Evolutionary conservation across 2,113 vertebrate genomes (phyloP), one percentile per base, ranked within the genome.

Genomic region (Ia io): DNA sequence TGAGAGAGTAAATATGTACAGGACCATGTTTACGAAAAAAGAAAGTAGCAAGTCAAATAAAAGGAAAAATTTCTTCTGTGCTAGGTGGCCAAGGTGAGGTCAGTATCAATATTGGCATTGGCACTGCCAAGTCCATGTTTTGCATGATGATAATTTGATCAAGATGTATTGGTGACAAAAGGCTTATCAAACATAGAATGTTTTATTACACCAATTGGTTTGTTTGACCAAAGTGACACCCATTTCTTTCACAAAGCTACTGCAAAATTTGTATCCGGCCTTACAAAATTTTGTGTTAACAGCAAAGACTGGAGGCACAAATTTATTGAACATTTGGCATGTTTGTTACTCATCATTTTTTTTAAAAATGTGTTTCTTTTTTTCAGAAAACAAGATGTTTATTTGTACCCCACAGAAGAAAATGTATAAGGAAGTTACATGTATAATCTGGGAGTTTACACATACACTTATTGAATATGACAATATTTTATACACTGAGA

Each of bases 91-190:
- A 97, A 95, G 98, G 98, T 12, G 96, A 98, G 98, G 97, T 95
- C 96, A 98, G 69, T 98, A 96, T 98, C 96, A 98, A 98, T 98
- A 98, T 97, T 98, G 93, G 92, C 71, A 56, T 32, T 96, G 94
- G 67, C 28, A 73, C 83, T 90, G 83, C 84, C 77, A 94, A 70
- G 3, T 85, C 88, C 95, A 87, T 94, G 88, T 96, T 98, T 97
- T 96, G 95, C 87, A 91, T 96, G 96, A 93, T 22, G 83, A 89
- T 96, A 80, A 87, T 95, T 95, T 97, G 95, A 94, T 40, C 96
- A 97, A 97, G 92, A 96, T 67, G 56, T 97, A 69, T 76, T 90
- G 84, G 76, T 95, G 86, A 95, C 95, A 98, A 98, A 97, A 95
- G 47, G 25, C 40, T 51, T 92, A 93, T 71, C 73, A 97, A 88